A percentile compares a stretch with the other conserved stretches of the same genome.
phyloP scores from a whole-genome alignment of 2,888 invertebrate genomes.

The Lacanobia wlatinum region DNA sequence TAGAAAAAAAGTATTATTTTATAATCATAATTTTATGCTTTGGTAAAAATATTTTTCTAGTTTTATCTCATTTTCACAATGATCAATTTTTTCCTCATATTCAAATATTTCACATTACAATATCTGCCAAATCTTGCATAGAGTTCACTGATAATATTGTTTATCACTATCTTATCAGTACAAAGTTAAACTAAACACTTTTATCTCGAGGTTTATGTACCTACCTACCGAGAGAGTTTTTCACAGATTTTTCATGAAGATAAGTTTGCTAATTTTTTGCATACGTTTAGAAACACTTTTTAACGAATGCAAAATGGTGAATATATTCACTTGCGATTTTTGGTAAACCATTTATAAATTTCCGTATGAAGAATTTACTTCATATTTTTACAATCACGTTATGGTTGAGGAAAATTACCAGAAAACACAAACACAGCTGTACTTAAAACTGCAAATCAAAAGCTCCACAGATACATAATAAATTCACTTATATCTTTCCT shows the following conservation, averaged over 20 bases:
- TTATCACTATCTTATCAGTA: conserved; percentile 58
- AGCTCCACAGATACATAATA: too few relatives aligned
- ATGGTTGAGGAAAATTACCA: neutral
- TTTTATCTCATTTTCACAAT: neutral
- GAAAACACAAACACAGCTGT: neutral
- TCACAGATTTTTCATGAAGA: conserved; percentile 25
- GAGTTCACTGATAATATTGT: conserved; percentile 54
- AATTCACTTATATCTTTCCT: neutral
- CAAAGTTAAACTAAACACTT: conserved; percentile 52
- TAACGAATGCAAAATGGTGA: too few relatives aligned
- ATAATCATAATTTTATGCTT: too few relatives aligned
- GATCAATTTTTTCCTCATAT: neutral
- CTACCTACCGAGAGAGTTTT: conserved; percentile 28
- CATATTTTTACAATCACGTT: neutral
- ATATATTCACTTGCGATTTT: too few relatives aligned
- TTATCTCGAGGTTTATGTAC: conserved; percentile 53
- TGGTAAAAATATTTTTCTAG: too few relatives aligned
- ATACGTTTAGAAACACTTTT: too few relatives aligned
- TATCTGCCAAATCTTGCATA: conserved; percentile 30
- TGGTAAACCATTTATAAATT: too few relatives aligned
- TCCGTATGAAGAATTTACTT: too few relatives aligned
- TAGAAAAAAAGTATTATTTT: too few relatives aligned
- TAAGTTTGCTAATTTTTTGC: neutral
- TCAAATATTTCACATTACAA: conserved; percentile 28
- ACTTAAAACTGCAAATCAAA: neutral